Evolutionary conservation across 2,113 vertebrate genomes (phyloP).

Genomic region (Coturnix japonica): DNA sequence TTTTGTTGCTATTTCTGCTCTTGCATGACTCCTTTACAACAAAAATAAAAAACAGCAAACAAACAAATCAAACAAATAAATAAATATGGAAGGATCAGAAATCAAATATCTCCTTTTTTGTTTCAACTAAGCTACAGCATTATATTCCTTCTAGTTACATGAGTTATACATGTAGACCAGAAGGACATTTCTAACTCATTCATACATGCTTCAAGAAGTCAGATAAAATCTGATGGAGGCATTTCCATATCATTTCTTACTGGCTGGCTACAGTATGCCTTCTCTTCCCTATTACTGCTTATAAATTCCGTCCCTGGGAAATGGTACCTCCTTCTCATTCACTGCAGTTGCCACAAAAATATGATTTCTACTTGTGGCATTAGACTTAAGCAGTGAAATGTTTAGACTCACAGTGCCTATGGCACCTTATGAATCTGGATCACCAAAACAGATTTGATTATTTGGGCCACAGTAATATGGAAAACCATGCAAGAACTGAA

Average conservation of each 20-base stretch:
- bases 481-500: background rate
- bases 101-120: background rate
- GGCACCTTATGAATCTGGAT: background rate
- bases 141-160: background rate
- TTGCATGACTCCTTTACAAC: background rate
- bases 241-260: background rate
- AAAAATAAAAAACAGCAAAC: background rate
- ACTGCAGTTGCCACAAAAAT: background rate
- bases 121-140: background rate
- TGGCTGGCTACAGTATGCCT: background rate
- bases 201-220: background rate
- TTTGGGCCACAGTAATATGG: background rate
- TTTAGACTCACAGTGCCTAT: background rate
- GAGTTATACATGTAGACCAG: background rate
- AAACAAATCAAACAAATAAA: background rate
- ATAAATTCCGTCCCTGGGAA: background rate
- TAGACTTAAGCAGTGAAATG: background rate
- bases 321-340: background rate
- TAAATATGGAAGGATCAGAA: background rate
- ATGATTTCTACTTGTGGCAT: background rate
- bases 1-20: background rate
- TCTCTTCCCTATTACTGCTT: background rate
- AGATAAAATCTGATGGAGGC: background rate
- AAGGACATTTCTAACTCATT: background rate
- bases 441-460: background rate